A percentile compares a stretch with the other conserved stretches of the same genome.
phyloP scores from a whole-genome alignment of 1,140 invertebrate genomes.

The Trichoplusia ni region DNA sequence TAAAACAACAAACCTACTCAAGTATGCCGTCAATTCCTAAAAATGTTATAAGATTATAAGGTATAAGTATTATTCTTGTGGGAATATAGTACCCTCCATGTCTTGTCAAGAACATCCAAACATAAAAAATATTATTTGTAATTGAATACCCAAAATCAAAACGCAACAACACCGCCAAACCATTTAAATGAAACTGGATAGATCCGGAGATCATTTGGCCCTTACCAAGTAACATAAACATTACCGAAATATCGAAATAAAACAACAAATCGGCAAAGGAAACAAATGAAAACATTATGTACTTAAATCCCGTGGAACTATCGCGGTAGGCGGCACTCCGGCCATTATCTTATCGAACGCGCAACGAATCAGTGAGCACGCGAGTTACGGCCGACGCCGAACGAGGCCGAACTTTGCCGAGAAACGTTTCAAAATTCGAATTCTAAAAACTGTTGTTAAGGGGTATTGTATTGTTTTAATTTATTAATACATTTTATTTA shows the following conservation, averaged over 20 bases:
- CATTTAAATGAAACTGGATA: too few species aligned
- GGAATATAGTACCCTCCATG: too few species aligned
- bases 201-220: too few species aligned
- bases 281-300: conserved; percentile 23
- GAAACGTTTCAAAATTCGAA: conserved; percentile 56
- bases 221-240: background rate
- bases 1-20: too few species aligned
- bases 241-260: background rate
- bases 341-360: conserved; percentile 56
- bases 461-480: background rate
- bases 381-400: conserved; percentile 51
- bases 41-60: too few species aligned
- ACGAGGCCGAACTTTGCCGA: conserved; percentile 44
- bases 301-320: conserved; percentile 37
- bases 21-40: too few species aligned
- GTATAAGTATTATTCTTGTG: too few species aligned
- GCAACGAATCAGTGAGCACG: conserved; percentile 62
- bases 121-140: too few species aligned
- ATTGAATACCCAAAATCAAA: too few species aligned
- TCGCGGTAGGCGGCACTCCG: conserved; percentile 37
- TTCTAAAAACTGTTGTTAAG: conserved; percentile 60
- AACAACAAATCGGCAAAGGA: conserved; percentile 20
- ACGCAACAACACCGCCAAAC: too few species aligned
- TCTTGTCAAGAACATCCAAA: too few species aligned
- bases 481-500: background rate